A percentile compares a stretch with the other conserved stretches of the same genome.
These are phyloP conservation scores for Clistopyga incitator DNA, from an alignment of 2,888 invertebrate genomes.

Conservation along the genomic window DNA sequence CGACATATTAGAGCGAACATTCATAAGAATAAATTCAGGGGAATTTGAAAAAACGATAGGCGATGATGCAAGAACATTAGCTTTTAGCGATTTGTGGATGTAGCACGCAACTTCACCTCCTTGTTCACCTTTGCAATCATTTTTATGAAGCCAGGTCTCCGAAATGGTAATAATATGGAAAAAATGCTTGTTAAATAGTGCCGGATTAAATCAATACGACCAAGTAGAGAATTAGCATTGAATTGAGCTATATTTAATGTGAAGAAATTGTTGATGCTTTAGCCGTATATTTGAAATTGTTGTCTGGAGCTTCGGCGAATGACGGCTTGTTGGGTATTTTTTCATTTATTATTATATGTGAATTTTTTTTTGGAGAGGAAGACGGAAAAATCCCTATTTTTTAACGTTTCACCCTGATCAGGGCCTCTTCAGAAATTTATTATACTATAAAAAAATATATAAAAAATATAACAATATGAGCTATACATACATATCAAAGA, in stretches of 20 bases:
- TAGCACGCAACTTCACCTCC: not conserved
- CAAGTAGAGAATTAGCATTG: not conserved
- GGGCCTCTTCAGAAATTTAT: too few relatives aligned
- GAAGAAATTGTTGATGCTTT: too few relatives aligned
- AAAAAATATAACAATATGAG: too few relatives aligned
- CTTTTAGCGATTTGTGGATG: not conserved
- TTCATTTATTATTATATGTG: too few relatives aligned
- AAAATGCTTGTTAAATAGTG: not conserved
- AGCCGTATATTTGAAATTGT: too few relatives aligned
- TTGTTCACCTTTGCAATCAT: not conserved
- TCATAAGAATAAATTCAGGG: not conserved
- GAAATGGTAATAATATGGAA: not conserved
- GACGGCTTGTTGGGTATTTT: too few relatives aligned
- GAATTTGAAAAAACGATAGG: not conserved
- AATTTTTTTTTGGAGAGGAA: too few relatives aligned
- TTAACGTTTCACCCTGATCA: too few relatives aligned
- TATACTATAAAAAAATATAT: too few relatives aligned
- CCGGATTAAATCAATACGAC: not conserved
- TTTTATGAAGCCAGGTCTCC: not conserved
- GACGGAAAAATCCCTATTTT: too few relatives aligned
- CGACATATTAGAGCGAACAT: not conserved
- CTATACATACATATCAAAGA: too few relatives aligned
- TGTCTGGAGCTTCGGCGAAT: too few relatives aligned
- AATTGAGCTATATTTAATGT: not conserved
- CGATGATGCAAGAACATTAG: not conserved